Base-by-base conservation (phyloP, 2,113 vertebrate genomes). In the Nothoprocta pentlandii region DNA sequence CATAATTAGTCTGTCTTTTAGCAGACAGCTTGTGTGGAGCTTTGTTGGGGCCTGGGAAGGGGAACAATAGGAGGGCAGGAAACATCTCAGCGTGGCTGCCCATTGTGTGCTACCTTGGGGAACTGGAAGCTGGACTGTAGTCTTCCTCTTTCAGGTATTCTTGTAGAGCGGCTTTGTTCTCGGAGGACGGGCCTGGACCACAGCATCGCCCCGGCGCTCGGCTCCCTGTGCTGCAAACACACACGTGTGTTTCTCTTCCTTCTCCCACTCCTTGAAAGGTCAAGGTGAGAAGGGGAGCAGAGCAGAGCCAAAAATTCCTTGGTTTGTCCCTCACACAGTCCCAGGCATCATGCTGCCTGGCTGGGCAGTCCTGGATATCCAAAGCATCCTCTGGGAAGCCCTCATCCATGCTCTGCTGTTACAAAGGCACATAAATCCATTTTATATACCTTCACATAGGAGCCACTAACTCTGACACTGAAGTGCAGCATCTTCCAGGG, bases 41-140 rank as follows among this genome's bases (percentile, higher is more conserved):
- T 70, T 26, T 64, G 51, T 41, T 87, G 41, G 36, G 63, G 82
- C 89, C 32, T 73, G 34, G 71, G 42, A 46, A 87, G 4, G 9
- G 32, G 36, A 95, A 97, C 90, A 94, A 96, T 96, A 70, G 81
- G 90, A 74, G 46, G 74, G 42, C 91, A 96, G 96, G 96, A 97
- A 97, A 93, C 82, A 68, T 84, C 80, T 95, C 90, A 79, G 86
- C 71, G 16, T 78, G 76, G 81, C 90, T 78, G 71, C 36, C 91
- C 74, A 95, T 96, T 96, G 96, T 96, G 93, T 96, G 80, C 90
- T 73, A 95, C 94, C 88, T 96, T 96, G 81, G 41, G 86, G 74
- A 96, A 95, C 93, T 92, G 93, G 93, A 95, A 95, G 93, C 95
- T 97, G 95, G 95, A 80, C 80, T 93, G 73, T 19, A 92, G 78